Conservation (phyloP, 2,888 invertebrate species). For the Dicyrtomina minuta region DNA sequence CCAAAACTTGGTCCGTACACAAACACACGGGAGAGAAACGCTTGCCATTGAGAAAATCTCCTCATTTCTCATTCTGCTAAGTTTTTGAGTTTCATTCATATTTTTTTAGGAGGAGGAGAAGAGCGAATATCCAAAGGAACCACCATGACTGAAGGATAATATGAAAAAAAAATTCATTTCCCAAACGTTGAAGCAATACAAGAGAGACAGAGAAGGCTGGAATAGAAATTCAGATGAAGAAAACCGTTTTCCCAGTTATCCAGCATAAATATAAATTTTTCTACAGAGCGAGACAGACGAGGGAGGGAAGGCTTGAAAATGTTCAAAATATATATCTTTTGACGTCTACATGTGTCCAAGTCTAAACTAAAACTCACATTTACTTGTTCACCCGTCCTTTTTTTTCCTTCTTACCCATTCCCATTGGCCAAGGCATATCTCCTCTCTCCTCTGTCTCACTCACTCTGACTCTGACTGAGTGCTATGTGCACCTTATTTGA, state of each 20-base stretch:
- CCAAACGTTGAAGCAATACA: background rate
- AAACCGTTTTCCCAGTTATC: slow-evolving; percentile 23
- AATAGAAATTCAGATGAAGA: slow-evolving; percentile 5
- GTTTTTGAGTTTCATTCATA: slow-evolving; percentile 16
- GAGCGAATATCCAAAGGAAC: background rate
- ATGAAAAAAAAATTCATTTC: slow-evolving; percentile 20
- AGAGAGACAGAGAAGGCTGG: background rate
- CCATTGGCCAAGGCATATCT: slow-evolving; percentile 6
- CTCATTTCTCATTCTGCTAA: slow-evolving; percentile 28
- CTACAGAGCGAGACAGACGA: background rate
- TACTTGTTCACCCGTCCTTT: background rate
- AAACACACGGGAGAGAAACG: slow-evolving; percentile 15
- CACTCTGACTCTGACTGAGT: background rate
- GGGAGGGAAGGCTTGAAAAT: background rate
- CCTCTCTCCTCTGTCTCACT: background rate
- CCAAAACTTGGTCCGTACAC: slow-evolving; percentile 11
- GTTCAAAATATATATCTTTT: slow-evolving; percentile 10
- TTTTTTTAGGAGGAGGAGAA: slow-evolving; percentile 5
- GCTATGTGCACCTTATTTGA: background rate
- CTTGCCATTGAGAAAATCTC: slow-evolving; percentile 30
- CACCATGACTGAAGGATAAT: background rate
- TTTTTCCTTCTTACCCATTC: background rate
- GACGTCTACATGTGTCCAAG: slow-evolving; percentile 24
- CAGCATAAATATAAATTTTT: slow-evolving; percentile 25
- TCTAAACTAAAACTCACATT: slow-evolving; percentile 19